Percentiles rank a stretch among this genome's conserved stretches.
These are phyloP conservation scores for Ctenosaura bakeri DNA, from an alignment of 2,797 vertebrate species.

Conservation along the genomic window DNA sequence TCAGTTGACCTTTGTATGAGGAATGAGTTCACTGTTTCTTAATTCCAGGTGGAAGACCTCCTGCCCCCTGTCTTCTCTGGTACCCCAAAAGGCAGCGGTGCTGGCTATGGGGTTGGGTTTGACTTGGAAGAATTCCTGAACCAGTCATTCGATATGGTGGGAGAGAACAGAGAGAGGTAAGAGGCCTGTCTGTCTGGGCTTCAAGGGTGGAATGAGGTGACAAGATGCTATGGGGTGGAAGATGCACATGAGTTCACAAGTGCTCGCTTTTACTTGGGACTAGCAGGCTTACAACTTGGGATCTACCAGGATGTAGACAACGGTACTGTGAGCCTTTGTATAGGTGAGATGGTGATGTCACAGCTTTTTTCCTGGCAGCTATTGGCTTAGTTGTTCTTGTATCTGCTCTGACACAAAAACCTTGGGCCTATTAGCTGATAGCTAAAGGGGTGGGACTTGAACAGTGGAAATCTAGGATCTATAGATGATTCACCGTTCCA, in stretches of 20 bases:
- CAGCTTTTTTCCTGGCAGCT: neutral
- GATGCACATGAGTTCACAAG: neutral
- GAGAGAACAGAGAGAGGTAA: slow-evolving; percentile 90
- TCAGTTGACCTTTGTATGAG: neutral
- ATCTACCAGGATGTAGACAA: neutral
- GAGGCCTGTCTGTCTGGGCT: neutral
- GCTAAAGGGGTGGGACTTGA: neutral
- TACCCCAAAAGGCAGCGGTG: slow-evolving; percentile 95
- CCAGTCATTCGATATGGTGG: slow-evolving; percentile 91
- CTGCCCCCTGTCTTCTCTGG: slow-evolving; percentile 92
- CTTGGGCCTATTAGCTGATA: neutral
- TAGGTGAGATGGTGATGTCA: too few relatives aligned
- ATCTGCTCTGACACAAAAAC: neutral
- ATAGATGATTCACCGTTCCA: neutral
- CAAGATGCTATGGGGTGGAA: neutral
- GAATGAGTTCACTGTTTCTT: neutral
- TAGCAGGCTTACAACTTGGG: too few relatives aligned
- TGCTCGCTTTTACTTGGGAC: neutral
- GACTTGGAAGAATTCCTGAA: slow-evolving; percentile 94
- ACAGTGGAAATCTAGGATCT: neutral
- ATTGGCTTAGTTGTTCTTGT: neutral
- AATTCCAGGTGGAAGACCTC: slow-evolving; percentile 90
- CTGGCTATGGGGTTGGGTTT: slow-evolving; percentile 94
- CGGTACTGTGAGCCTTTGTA: too few relatives aligned
- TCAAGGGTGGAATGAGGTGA: too few relatives aligned